phyloP scores from a whole-genome alignment of 2,113 vertebrate species.

The Daphoenositta chrysoptera region DNA sequence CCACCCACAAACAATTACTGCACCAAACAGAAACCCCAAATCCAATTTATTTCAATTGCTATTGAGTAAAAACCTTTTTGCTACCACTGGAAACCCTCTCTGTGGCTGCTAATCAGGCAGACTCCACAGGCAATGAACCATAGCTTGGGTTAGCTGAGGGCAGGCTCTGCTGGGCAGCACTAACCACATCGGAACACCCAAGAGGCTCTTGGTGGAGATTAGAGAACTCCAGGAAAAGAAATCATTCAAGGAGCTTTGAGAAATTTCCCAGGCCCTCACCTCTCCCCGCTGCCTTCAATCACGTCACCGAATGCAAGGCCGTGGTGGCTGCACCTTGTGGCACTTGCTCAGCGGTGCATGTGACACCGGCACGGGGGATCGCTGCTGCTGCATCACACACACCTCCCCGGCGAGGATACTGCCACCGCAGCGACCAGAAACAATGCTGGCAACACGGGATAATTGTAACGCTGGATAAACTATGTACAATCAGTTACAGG shows the following conservation, averaged over 20 bases:
- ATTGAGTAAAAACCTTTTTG: background rate
- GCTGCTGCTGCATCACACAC: background rate
- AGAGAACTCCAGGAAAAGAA: background rate
- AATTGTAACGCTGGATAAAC: background rate
- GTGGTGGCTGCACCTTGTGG: background rate
- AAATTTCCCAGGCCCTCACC: background rate
- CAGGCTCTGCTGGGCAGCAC: background rate
- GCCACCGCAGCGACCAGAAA: background rate
- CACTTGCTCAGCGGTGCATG: background rate
- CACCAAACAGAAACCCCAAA: background rate
- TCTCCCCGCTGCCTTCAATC: background rate
- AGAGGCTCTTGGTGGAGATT: background rate
- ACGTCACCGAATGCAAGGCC: background rate
- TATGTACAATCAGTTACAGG: accelerated
- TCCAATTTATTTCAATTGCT: background rate
- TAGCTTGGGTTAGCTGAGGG: background rate
- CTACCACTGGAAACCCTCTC: background rate
- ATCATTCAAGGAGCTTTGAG: background rate
- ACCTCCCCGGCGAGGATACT: accelerated
- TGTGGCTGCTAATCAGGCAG: background rate
- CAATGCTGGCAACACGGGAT: accelerated
- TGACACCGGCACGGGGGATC: background rate
- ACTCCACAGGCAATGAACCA: background rate
- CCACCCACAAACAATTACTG: background rate
- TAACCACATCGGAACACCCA: background rate